Percentiles rank a stretch among this genome's conserved stretches.
These are phyloP conservation scores for Oncorhynchus masou DNA, from an alignment of 2,113 vertebrate genomes.

Conservation along the genomic window DNA sequence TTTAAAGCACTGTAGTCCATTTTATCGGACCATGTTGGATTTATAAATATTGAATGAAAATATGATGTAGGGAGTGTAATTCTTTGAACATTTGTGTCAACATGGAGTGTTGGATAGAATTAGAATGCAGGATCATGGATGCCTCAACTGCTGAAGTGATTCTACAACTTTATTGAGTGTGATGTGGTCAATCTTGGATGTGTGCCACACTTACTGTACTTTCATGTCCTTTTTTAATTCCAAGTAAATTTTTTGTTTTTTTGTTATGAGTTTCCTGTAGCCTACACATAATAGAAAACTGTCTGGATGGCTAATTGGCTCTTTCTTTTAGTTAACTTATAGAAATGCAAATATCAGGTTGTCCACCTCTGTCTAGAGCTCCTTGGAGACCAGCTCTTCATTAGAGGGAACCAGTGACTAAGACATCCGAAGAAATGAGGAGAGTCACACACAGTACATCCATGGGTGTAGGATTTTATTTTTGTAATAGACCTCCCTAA, in stretches of 20 bases:
- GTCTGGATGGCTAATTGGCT: no score
- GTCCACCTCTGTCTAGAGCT: no score
- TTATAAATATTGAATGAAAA: conserved; percentile 77
- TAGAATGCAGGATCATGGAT: conserved; percentile 44
- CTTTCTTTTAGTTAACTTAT: no score
- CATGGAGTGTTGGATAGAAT: conserved; percentile 57
- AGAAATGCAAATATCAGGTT: no score
- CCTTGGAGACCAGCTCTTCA: background rate
- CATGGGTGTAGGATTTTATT: background rate
- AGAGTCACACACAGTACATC: background rate
- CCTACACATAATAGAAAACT: no score
- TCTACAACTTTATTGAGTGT: conserved; percentile 23
- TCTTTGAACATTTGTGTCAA: conserved; percentile 67
- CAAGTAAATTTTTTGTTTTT: no score
- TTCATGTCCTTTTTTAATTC: no score
- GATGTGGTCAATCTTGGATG: background rate
- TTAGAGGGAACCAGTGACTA: background rate
- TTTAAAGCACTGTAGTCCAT: conserved; percentile 69
- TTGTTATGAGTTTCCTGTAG: no score
- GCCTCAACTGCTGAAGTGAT: conserved; percentile 21
- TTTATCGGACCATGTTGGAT: conserved; percentile 73
- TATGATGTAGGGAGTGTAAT: conserved; percentile 70
- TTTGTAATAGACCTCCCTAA: background rate
- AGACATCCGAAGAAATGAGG: background rate
- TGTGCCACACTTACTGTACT: background rate